Evolutionary conservation across 2,797 vertebrate species (phyloP).

Genomic region (Phalanger gymnotis): DNA sequence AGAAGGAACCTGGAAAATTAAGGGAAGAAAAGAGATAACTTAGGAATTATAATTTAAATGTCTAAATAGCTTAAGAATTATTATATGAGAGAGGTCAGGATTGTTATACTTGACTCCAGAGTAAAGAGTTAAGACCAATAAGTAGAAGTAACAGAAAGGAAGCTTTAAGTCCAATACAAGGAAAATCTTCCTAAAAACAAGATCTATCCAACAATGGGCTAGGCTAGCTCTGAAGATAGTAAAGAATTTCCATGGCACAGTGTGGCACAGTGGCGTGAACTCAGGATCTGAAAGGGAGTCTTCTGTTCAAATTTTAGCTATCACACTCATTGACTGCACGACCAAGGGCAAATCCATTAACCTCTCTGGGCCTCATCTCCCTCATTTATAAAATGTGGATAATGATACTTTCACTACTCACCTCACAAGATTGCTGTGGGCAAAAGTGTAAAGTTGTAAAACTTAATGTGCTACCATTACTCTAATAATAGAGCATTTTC

Average conservation of each 20-base stretch:
- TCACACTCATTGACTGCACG: neutral
- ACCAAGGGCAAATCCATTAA: neutral
- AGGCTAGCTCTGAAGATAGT: neutral
- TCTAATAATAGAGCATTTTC: neutral
- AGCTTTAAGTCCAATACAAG: neutral
- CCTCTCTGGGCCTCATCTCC: neutral
- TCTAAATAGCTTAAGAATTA: neutral
- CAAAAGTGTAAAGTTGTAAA: neutral
- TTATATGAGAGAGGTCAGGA: neutral
- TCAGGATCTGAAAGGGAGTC: neutral
- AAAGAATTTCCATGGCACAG: too few relatives aligned
- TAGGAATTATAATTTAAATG: neutral
- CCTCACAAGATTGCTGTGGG: neutral
- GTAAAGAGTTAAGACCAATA: neutral
- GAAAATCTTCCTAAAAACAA: neutral
- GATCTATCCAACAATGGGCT: neutral
- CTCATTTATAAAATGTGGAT: neutral
- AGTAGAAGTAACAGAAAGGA: neutral
- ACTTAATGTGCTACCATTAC: neutral
- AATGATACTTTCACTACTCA: neutral
- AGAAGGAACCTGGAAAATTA: neutral
- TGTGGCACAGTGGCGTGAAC: neutral
- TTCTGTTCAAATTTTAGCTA: neutral
- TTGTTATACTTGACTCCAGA: neutral
- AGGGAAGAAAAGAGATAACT: neutral